Percentiles rank a stretch among this genome's conserved stretches.
Evolutionary conservation across 2,113 vertebrate genomes (phyloP).

Genomic region (Fregetta grallaria): DNA sequence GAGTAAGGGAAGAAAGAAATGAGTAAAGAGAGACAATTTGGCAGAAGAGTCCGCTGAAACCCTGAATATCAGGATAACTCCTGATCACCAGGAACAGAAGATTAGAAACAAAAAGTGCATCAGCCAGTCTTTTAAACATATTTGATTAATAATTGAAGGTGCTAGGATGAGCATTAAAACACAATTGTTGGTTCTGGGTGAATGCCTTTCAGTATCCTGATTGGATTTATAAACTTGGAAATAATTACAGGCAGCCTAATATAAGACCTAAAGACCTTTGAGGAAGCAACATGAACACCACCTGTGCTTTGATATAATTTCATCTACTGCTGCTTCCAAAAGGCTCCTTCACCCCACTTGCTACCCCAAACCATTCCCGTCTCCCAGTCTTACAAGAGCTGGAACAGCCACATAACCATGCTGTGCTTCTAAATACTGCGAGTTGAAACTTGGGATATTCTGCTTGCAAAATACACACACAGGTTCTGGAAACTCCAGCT

Average conservation of each 20-base stretch:
- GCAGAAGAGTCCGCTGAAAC: background rate
- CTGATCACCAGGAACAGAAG: background rate
- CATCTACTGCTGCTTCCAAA: constrained; percentile 25
- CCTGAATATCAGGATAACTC: background rate
- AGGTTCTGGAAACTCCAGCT: background rate
- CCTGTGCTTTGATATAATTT: background rate
- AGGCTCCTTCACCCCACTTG: background rate
- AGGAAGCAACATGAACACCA: background rate
- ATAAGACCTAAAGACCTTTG: background rate
- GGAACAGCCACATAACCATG: constrained; percentile 1
- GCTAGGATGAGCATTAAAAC: background rate
- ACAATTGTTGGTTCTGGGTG: background rate
- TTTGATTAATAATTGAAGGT: background rate
- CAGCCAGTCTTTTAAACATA: background rate
- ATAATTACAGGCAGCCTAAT: background rate
- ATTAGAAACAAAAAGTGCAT: background rate
- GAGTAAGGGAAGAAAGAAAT: background rate
- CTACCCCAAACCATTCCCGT: background rate
- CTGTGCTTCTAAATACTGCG: background rate
- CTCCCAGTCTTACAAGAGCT: background rate
- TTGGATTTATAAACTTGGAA: background rate
- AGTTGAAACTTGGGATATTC: background rate
- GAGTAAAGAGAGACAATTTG: background rate
- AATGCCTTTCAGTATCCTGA: background rate
- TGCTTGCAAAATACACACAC: background rate